Base-by-base conservation (phyloP, 2,888 invertebrate species). In the Alcis repandata region DNA sequence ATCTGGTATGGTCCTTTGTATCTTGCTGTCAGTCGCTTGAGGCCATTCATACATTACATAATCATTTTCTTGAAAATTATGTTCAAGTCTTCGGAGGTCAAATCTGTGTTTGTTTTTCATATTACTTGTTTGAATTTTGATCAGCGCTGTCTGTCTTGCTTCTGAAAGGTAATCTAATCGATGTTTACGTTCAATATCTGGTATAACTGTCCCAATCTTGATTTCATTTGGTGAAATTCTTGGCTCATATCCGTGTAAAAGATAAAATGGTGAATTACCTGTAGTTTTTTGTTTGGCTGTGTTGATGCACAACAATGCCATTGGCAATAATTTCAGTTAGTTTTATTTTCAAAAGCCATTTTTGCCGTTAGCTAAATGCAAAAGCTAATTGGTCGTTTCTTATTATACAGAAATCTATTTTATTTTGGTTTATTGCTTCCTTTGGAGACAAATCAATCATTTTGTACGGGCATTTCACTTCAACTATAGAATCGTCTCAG, bases 11-110 rank as follows among this genome's bases (percentile, higher is more conserved):
- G 49, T 8, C 62, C 51, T 43, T 62, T 57, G 32, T 40, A 62
- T 57, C 33, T 57, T 51, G 56, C 41, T 19, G 62, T 62, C n/a
- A 62, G 41, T 20, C 15, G 61, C 38, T 32, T 62, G 33, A 19
- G 33, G 56, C 62, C 62, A 56, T 51, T 62, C 62, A 62, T 56
- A 62, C 20, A 62, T 19, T 7, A 57, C 62, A 62, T 56, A 62
- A 19, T 62, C 56, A 38, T 56, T 49, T 41, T 17, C 32, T 19
- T 56, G 46, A 15, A 62, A 62, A 20, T 46, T 56, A 41, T 62
- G 43, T 62, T 56, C n/a, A 13, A 62, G 8, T 56, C 56, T 53
- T n/a, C n/a, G n/a, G n/a, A n/a, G n/a, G n/a, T n/a, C n/a, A n/a
- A n/a, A 53, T 53, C 41, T 53, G n/a, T 27, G 40, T n/a, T n/a